Evolutionary conservation across 2,797 vertebrate species (phyloP), one percentile per base, ranked within the genome.

Genomic region (Neopelma chrysocephalum): DNA sequence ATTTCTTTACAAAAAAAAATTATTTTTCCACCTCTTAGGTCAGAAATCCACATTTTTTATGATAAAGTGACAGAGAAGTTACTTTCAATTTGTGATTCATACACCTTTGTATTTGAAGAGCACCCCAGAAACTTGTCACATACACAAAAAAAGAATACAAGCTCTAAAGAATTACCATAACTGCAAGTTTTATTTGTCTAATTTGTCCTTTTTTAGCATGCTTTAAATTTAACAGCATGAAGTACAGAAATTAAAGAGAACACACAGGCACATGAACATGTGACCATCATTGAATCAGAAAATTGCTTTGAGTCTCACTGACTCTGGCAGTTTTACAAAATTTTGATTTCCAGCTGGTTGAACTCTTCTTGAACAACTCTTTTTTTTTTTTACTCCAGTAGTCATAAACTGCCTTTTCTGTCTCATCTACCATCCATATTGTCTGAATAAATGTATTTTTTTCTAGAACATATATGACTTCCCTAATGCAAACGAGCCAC

Each of bases 281-380:
- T 70, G 60, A 87, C 40, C 53, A 79, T 64, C 77, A 62, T 87
- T 82, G 73, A 87, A 77, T 70, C 79, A 80, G 53, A 34, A 83
- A 87, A 82, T 77, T 3, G 23, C 71, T 95, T 85, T 76, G 45
- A 68, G 90, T 87, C 84, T 79, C 51, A 42, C 56, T 75, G 90
- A 83, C 61, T 76, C 66, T 90, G 85, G 90, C 90, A 94, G 60
- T 77, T 80, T 81, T 68, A 71, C 76, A 93, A 53, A 36, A 60
- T 53, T 60, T 72, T 77, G 47, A 64, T 91, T 96, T 94, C 78
- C 48, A 86, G 56, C 10, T 83, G 82, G n/a, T 83, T 96, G 43
- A 95, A 90, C 48, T 40, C 20, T 23, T 91, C 68, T 71, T 77
- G 12, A 90, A 77, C 9, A 89, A 57, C 29, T 53, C 58, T 47